Evolutionary conservation across 2,888 invertebrate species (phyloP).

Genomic region (Gastracanthus pulcherrimus): DNA sequence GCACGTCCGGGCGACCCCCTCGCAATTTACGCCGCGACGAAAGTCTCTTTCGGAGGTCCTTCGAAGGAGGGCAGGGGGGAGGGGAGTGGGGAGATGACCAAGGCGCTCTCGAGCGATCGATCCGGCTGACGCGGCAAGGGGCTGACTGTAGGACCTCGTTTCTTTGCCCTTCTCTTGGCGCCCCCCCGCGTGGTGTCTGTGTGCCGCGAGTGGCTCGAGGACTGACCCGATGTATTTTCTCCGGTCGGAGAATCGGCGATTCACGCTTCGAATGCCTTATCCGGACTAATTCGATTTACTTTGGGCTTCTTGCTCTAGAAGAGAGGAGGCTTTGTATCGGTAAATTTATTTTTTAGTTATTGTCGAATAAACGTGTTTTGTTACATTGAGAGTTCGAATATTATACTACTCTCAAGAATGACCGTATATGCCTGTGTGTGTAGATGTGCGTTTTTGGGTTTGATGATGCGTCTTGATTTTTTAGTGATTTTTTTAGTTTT

Average conservation of each 20-base stretch:
- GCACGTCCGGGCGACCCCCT: not conserved
- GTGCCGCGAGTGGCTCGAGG: not conserved
- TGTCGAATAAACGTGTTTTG: no score
- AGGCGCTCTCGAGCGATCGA: not conserved
- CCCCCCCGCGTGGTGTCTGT: no score
- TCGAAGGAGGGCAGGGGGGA: not conserved
- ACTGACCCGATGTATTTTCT: not conserved
- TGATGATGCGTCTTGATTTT: no score
- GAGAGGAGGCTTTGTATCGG: no score
- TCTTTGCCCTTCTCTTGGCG: not conserved
- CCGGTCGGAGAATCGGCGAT: slow-evolving; percentile 12
- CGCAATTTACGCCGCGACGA: slow-evolving; percentile 10
- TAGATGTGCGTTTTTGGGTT: no score
- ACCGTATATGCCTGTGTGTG: no score
- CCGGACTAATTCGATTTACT: not conserved
- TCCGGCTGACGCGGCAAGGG: slow-evolving; percentile 46
- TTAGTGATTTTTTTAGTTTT: no score
- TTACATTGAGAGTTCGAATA: no score
- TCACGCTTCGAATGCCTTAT: slow-evolving; percentile 17
- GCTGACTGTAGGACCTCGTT: slow-evolving; percentile 30
- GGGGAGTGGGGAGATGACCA: not conserved
- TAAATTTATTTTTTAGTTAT: no score
- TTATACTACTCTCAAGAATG: no score
- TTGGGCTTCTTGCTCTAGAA: not conserved
- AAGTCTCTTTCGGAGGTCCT: not conserved